A percentile compares a stretch with the other conserved stretches of the same genome.
These are phyloP conservation scores for Pachyrhynchus sulphureomaculatus DNA, from an alignment of 1,140 invertebrate genomes.

Conservation along the genomic window DNA sequence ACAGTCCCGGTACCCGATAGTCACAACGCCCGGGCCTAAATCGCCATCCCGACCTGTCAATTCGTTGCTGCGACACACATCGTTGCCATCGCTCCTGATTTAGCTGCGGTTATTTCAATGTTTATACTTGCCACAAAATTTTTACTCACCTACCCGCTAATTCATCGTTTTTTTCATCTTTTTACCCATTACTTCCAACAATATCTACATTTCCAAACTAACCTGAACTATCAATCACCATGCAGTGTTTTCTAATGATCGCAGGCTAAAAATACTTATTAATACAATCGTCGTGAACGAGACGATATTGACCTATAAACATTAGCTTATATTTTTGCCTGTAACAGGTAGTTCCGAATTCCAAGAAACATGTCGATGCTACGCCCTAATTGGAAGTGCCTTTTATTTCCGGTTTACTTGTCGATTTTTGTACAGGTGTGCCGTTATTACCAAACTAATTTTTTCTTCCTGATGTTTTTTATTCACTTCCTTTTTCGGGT, in stretches of 20 bases:
- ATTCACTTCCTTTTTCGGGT: neutral
- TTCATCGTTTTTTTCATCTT: neutral
- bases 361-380: neutral
- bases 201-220: neutral
- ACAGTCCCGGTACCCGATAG: neutral
- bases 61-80: constrained; percentile 16
- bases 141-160: neutral
- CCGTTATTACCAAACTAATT: neutral
- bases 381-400: neutral
- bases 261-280: neutral
- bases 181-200: neutral
- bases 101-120: constrained; percentile 43
- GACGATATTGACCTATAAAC: constrained; percentile 22
- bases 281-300: neutral
- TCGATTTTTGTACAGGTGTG: neutral
- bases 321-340: constrained; percentile 2
- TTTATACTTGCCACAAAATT: constrained; percentile 31
- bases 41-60: constrained; percentile 4
- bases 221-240: neutral
- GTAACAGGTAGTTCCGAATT: constrained; percentile 18
- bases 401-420: neutral
- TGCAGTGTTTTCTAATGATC: too few relatives aligned
- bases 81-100: constrained; percentile 40
- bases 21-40: neutral
- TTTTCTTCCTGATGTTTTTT: neutral